phyloP scores from a whole-genome alignment of 2,888 invertebrate species.

The Andrena minutula region DNA sequence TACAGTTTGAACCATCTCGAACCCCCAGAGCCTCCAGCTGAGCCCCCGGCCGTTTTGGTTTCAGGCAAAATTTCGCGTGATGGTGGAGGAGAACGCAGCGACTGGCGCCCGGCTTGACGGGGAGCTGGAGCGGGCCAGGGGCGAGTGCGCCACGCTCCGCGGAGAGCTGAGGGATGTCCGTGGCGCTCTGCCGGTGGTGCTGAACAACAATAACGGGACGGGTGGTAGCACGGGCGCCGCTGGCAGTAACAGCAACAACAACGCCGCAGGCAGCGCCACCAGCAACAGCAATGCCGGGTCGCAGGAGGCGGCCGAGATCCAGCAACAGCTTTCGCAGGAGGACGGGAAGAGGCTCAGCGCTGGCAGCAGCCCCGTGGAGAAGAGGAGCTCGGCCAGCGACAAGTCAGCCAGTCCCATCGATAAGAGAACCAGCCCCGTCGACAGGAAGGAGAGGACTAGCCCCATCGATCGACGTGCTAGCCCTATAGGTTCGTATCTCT shows the following conservation, averaged over 20 bases:
- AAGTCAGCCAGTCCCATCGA: slow-evolving; percentile 86
- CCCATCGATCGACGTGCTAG: slow-evolving; percentile 77
- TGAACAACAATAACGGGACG: slow-evolving; percentile 78
- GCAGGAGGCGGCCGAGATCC: slow-evolving; percentile 68
- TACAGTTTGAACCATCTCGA: background rate
- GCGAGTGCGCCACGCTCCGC: slow-evolving; percentile 87
- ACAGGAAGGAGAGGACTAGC: slow-evolving; percentile 79
- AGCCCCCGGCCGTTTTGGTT: slow-evolving; percentile 14
- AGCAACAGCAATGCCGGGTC: slow-evolving; percentile 62
- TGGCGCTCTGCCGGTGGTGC: slow-evolving; percentile 77
- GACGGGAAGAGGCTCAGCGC: slow-evolving; percentile 79
- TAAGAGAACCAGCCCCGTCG: slow-evolving; percentile 81
- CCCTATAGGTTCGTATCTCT: slow-evolving; percentile 71
- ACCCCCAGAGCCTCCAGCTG: background rate
- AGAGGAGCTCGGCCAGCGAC: slow-evolving; percentile 82
- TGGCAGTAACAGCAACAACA: slow-evolving; percentile 71
- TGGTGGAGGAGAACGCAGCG: slow-evolving; percentile 93
- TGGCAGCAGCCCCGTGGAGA: slow-evolving; percentile 82
- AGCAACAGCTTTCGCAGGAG: slow-evolving; percentile 70
- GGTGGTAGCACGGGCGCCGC: slow-evolving; percentile 64
- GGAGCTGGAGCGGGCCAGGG: slow-evolving; percentile 88
- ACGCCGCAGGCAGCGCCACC: slow-evolving; percentile 69
- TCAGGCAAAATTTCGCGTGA: slow-evolving; percentile 93
- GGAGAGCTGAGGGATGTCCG: slow-evolving; percentile 87
- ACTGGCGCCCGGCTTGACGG: slow-evolving; percentile 86